A percentile compares a stretch with the other conserved stretches of the same genome.
Evolutionary conservation across 2,888 invertebrate genomes (phyloP).

Genomic region (Ectemnius cavifrons): DNA sequence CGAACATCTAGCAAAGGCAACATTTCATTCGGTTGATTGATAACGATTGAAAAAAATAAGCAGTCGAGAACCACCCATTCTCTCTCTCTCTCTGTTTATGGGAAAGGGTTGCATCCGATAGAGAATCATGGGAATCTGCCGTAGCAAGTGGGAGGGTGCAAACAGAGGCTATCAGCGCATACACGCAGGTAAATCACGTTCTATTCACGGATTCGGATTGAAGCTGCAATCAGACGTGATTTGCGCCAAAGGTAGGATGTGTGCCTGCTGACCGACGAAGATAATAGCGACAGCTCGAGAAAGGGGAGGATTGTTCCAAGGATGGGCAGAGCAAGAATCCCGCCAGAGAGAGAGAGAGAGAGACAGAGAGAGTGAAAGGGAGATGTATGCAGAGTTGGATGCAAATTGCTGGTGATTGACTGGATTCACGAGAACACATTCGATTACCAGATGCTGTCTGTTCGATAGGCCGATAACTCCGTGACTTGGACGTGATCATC

Average conservation of each 20-base stretch:
- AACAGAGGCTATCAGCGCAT: constrained; percentile 28
- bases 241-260: constrained; percentile 62
- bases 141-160: constrained; percentile 13
- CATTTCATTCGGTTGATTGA: too few species aligned
- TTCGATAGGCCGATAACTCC: constrained; percentile 17
- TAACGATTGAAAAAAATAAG: too few species aligned
- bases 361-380: too few species aligned
- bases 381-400: constrained; percentile 55
- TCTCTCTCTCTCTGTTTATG: not conserved
- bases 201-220: constrained; percentile 72
- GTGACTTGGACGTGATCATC: not conserved
- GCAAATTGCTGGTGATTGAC: constrained; percentile 70
- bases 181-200: constrained; percentile 68
- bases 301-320: not conserved
- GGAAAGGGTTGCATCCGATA: not conserved
- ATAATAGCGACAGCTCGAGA: constrained; percentile 52
- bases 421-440: constrained; percentile 60
- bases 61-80: too few species aligned
- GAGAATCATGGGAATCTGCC: not conserved
- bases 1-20: too few species aligned
- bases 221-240: constrained; percentile 72
- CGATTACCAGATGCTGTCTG: constrained; percentile 45
- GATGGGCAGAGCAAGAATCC: constrained; percentile 12
- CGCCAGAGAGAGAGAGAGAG: constrained; percentile 5
- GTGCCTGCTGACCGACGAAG: constrained; percentile 50